phyloP scores from a whole-genome alignment of 2,888 invertebrate genomes.

The Molorchus minor region DNA sequence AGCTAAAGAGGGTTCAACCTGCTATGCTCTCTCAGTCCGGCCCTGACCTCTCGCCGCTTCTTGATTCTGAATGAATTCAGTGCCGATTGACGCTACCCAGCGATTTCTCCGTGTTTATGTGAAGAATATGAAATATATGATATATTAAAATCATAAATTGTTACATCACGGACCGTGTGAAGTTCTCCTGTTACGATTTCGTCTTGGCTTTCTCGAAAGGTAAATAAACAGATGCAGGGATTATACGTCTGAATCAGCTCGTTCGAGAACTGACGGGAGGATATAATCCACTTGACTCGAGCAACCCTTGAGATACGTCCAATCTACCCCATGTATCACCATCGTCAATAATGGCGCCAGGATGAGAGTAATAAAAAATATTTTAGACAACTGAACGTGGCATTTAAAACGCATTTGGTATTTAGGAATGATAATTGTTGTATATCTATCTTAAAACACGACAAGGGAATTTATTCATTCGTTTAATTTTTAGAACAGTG shows the following conservation, averaged over 20 bases:
- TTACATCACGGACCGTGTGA: constrained; percentile 48
- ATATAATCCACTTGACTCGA: constrained; percentile 28
- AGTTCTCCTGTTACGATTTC: constrained; percentile 34
- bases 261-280: constrained; percentile 9
- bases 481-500: no score
- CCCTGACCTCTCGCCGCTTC: no score
- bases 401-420: no score
- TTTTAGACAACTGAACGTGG: no score
- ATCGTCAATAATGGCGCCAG: constrained; percentile 20
- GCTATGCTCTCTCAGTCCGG: no score
- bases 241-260: constrained; percentile 15
- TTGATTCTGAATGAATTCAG: constrained; percentile 41
- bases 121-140: constrained; percentile 44
- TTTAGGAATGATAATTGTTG: no score
- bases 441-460: no score
- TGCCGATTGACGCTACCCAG: constrained; percentile 44
- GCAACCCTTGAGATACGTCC: constrained; percentile 16
- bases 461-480: no score
- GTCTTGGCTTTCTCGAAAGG: constrained; percentile 10
- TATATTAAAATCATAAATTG: constrained; percentile 46
- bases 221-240: constrained; percentile 28
- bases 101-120: constrained; percentile 45
- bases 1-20: no score
- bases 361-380: no score
- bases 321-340: constrained; percentile 6